Evolutionary conservation across 2,113 vertebrate genomes (phyloP).

Genomic region (Stomatorhinus ivindoensis): DNA sequence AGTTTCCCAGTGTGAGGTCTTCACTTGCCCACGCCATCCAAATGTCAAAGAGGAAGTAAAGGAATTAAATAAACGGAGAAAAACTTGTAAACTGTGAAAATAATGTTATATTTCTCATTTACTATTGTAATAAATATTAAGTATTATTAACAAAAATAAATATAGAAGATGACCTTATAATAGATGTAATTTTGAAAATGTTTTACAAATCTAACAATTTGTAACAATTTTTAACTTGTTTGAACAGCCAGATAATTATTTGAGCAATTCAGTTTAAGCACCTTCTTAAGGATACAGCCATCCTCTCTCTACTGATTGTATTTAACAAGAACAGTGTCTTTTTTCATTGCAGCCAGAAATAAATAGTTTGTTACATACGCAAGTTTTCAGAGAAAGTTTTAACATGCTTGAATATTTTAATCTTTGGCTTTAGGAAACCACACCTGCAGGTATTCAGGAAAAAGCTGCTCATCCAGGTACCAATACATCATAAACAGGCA

Average conservation of each 20-base stretch:
- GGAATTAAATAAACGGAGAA: not conserved
- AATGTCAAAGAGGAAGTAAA: not conserved
- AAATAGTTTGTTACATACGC: not conserved
- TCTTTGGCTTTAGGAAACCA: not conserved
- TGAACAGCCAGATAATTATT: not conserved
- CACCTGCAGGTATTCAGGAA: not conserved
- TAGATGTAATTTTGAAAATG: not conserved
- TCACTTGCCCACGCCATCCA: not conserved
- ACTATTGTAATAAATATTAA: not conserved
- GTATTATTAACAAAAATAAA: not conserved
- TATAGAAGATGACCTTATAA: not conserved
- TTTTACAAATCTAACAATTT: not conserved
- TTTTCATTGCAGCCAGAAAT: not conserved
- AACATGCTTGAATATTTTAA: not conserved
- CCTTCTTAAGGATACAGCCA: not conserved
- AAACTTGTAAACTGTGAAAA: not conserved
- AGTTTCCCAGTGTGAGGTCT: not conserved
- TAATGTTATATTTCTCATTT: not conserved
- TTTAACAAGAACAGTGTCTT: not conserved
- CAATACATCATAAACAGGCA: not conserved
- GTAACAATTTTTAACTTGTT: not conserved
- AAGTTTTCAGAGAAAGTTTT: not conserved
- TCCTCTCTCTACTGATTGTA: not conserved
- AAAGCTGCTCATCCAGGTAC: not conserved
- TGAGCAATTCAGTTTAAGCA: not conserved